Conservation (phyloP, 2,888 invertebrate genomes). For the Scaeva pyrastri region DNA sequence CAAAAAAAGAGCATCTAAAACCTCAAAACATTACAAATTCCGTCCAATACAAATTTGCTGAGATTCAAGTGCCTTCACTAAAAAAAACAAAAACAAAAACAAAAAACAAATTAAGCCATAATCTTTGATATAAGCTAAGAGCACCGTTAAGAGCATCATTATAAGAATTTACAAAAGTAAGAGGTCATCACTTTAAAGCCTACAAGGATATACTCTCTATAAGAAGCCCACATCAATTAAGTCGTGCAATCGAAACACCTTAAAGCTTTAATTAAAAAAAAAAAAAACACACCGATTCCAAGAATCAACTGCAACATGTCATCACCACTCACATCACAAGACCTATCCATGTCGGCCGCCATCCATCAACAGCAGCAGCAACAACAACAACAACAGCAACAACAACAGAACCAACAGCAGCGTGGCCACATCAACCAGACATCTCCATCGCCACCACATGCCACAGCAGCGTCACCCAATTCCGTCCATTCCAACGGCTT, state of each 20-base stretch:
- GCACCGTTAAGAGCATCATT: slow-evolving; percentile 67
- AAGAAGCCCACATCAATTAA: slow-evolving; percentile 5
- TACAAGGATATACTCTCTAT: slow-evolving; percentile 47
- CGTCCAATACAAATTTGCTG: slow-evolving; percentile 77
- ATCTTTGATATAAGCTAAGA: slow-evolving; percentile 71
- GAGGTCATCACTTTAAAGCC: neutral
- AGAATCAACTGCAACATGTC: slow-evolving; percentile 72
- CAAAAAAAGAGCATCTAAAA: slow-evolving; percentile 67
- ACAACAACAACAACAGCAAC: slow-evolving; percentile 77
- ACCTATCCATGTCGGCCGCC: slow-evolving; percentile 77
- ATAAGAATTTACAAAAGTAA: slow-evolving; percentile 25
- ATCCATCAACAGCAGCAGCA: slow-evolving; percentile 77
- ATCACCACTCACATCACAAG: slow-evolving; percentile 78
- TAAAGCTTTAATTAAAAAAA: slow-evolving; percentile 45
- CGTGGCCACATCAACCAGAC: slow-evolving; percentile 76
- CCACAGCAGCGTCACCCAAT: slow-evolving; percentile 77
- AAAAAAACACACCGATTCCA: slow-evolving; percentile 36
- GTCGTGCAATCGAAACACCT: slow-evolving; percentile 46
- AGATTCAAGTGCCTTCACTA: slow-evolving; percentile 79
- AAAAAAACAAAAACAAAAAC: slow-evolving; percentile 12
- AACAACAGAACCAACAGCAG: slow-evolving; percentile 24
- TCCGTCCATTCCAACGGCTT: slow-evolving; percentile 81
- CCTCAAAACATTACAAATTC: slow-evolving; percentile 77
- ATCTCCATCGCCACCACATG: slow-evolving; percentile 79
- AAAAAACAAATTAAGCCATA: slow-evolving; percentile 53